Evolutionary conservation across 2,113 vertebrate genomes (phyloP).

Genomic region (Charadrius vociferus): DNA sequence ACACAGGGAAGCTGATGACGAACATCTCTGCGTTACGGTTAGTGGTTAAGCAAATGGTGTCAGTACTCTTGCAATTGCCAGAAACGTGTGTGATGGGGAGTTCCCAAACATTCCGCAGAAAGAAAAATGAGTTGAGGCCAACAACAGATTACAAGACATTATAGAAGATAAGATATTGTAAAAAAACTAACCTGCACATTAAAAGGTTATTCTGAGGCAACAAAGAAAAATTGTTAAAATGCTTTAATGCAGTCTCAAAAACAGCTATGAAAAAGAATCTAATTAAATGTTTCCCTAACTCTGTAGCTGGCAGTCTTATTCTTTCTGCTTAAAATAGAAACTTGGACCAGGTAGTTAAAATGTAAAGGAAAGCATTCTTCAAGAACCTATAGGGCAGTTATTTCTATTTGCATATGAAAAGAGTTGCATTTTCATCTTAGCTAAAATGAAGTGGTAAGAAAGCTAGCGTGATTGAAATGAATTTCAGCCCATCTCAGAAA

Average conservation of each 20-base stretch:
- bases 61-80: background rate
- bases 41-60: background rate
- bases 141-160: background rate
- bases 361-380: constrained; percentile 5
- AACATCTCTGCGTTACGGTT: fast-evolving
- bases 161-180: background rate
- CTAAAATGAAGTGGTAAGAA: background rate
- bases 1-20: background rate
- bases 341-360: constrained; percentile 24
- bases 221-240: background rate
- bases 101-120: background rate
- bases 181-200: background rate
- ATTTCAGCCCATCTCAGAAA: constrained; percentile 21
- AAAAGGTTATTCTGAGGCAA: background rate
- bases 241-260: background rate
- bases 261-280: background rate
- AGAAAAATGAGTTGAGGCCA: background rate
- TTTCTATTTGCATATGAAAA: constrained; percentile 31
- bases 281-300: constrained; percentile 14
- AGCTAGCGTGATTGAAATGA: constrained; percentile 22
- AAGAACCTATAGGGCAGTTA: background rate
- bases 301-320: background rate
- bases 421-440: background rate
- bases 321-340: constrained; percentile 24
- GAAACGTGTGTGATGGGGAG: background rate